Conservation (phyloP, 2,888 invertebrate species). For the Epistrophe eligans region DNA sequence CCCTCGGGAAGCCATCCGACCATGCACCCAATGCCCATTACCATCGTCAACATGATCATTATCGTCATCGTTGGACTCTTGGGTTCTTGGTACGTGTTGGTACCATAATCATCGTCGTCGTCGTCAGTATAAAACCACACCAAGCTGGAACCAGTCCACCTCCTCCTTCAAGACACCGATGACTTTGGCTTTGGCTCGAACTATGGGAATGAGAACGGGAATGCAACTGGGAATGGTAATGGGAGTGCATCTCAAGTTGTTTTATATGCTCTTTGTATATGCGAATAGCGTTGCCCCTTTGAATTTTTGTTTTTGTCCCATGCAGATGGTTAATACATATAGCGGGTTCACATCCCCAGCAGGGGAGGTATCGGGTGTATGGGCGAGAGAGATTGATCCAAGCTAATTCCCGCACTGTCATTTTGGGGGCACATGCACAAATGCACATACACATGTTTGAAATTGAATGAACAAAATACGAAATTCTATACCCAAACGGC, state of each 20-base stretch:
- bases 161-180: slow-evolving; percentile 50
- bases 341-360: slow-evolving; percentile 26
- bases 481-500: slow-evolving; percentile 41
- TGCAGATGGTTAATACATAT: slow-evolving; percentile 31
- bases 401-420: slow-evolving; percentile 61
- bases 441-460: slow-evolving; percentile 12
- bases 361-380: slow-evolving; percentile 7
- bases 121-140: slow-evolving; percentile 49
- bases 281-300: slow-evolving; percentile 38
- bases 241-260: slow-evolving; percentile 58
- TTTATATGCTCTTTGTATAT: slow-evolving; percentile 53
- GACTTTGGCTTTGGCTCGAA: slow-evolving; percentile 7
- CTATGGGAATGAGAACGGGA: slow-evolving; percentile 56
- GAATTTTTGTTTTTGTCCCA: slow-evolving; percentile 32
- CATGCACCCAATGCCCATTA: slow-evolving; percentile 58
- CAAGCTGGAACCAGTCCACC: slow-evolving; percentile 74
- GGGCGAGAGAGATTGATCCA: slow-evolving; percentile 47
- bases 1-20: slow-evolving; percentile 9
- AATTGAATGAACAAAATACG: slow-evolving; percentile 12
- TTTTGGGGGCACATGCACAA: slow-evolving; percentile 52
- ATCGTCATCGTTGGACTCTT: slow-evolving; percentile 59
- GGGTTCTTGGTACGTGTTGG: slow-evolving; percentile 75
- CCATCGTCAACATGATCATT: slow-evolving; percentile 58
- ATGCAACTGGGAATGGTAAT: slow-evolving; percentile 60
- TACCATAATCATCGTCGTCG: slow-evolving; percentile 44